Evolutionary conservation across 2,888 invertebrate species (phyloP).

Genomic region (Dermolepida albohirtum): DNA sequence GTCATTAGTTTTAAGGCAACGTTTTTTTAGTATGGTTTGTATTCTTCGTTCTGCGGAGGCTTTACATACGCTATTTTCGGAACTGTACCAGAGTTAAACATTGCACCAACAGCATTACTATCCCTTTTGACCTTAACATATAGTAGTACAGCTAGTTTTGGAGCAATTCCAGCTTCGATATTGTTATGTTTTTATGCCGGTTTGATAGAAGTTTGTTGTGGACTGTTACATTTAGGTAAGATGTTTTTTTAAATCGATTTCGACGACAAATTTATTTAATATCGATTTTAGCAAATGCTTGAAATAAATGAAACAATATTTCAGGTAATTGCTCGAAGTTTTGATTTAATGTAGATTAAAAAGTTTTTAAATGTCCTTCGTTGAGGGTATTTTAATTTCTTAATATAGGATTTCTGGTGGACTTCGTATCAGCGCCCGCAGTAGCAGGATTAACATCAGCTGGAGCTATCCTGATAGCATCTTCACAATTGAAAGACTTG

Average conservation of each 20-base stretch:
- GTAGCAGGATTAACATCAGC: constrained; percentile 83
- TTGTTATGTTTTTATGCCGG: constrained; percentile 77
- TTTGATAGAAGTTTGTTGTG: constrained; percentile 73
- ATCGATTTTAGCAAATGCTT: too few species aligned
- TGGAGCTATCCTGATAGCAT: constrained; percentile 79
- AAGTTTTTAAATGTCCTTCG: too few species aligned
- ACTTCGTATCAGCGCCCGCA: constrained; percentile 80
- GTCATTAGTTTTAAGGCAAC: too few species aligned
- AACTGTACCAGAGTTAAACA: constrained; percentile 75
- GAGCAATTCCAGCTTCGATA: constrained; percentile 71
- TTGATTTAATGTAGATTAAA: too few species aligned
- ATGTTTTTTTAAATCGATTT: too few species aligned
- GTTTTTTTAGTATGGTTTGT: constrained; percentile 80
- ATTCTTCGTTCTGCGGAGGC: constrained; percentile 83
- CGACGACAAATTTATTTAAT: too few species aligned
- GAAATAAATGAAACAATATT: too few species aligned
- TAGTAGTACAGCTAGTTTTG: constrained; percentile 63
- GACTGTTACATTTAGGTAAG: constrained; percentile 74
- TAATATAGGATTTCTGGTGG: constrained; percentile 75
- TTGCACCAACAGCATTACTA: constrained; percentile 81
- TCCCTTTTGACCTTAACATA: constrained; percentile 79
- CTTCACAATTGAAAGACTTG: constrained; percentile 78
- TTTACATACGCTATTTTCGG: constrained; percentile 84
- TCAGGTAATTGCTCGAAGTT: too few species aligned
- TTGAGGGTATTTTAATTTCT: not conserved